phyloP scores from a whole-genome alignment of 2,888 invertebrate genomes.

The Drosophila algonquin region DNA sequence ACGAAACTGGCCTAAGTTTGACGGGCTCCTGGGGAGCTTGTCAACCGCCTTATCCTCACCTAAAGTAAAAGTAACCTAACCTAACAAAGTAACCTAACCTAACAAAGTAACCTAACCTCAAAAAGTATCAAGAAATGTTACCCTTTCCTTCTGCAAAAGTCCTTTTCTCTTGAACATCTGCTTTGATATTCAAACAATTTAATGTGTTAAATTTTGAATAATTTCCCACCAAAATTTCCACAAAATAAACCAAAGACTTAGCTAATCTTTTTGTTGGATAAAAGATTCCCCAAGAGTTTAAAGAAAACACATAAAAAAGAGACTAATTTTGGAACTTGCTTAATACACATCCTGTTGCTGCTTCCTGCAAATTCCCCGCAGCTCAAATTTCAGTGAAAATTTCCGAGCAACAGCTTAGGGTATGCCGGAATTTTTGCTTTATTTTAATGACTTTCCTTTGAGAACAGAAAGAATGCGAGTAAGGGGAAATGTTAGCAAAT shows the following conservation, averaged over 20 bases:
- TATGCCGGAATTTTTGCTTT: constrained; percentile 27
- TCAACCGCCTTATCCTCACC: no score
- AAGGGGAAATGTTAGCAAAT: constrained; percentile 19
- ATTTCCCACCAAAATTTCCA: not conserved
- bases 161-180: not conserved
- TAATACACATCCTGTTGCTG: not conserved
- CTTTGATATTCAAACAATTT: not conserved
- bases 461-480: constrained; percentile 2
- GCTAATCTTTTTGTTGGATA: not conserved
- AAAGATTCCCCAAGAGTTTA: not conserved
- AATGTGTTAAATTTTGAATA: not conserved
- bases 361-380: constrained; percentile 22
- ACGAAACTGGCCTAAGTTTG: no score
- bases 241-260: not conserved
- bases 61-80: no score
- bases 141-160: no score
- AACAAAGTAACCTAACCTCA: no score
- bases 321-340: not conserved
- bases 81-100: no score
- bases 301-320: not conserved
- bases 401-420: constrained; percentile 28
- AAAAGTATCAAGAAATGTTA: no score
- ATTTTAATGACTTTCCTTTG: constrained; percentile 30
- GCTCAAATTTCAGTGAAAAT: constrained; percentile 15
- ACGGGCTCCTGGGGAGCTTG: no score